Evolutionary conservation across 2,888 invertebrate genomes (phyloP).

Genomic region (Koerneria pararmatus): DNA sequence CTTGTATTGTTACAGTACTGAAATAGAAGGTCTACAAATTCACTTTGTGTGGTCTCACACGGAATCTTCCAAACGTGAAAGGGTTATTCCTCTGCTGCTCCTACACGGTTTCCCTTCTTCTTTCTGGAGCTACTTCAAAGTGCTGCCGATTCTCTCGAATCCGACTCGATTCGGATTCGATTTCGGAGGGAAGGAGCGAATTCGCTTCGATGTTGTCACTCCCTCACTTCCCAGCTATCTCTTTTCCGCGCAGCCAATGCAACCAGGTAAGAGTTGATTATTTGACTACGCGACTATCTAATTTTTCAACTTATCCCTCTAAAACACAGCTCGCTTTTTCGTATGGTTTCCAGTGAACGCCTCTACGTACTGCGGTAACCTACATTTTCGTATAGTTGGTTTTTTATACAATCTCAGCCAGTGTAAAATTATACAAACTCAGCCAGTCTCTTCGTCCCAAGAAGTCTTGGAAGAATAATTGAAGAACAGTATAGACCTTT

Average conservation of each 20-base stretch:
- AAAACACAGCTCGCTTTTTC: too few species aligned
- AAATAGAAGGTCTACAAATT: conserved; percentile 41
- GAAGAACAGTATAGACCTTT: too few species aligned
- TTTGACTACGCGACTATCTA: too few species aligned
- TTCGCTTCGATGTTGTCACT: conserved; percentile 45
- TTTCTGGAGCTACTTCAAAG: conserved; percentile 50
- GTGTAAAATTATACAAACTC: too few species aligned
- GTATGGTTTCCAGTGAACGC: too few species aligned
- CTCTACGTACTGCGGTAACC: too few species aligned
- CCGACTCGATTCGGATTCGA: conserved; percentile 46
- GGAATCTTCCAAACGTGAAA: conserved; percentile 26
- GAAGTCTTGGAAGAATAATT: too few species aligned
- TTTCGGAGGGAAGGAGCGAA: conserved; percentile 37
- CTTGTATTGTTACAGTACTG: conserved; percentile 28
- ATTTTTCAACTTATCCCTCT: too few species aligned
- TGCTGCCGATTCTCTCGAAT: conserved; percentile 43
- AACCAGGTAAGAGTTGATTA: too few species aligned
- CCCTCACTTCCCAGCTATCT: conserved; percentile 45
- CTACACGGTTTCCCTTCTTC: conserved; percentile 45
- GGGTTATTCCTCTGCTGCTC: conserved; percentile 37
- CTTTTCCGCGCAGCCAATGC: conserved; percentile 37
- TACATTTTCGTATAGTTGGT: too few species aligned
- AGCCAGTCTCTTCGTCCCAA: too few species aligned
- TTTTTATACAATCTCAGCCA: too few species aligned
- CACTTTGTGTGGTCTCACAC: conserved; percentile 39